These are phyloP conservation scores for Chloromyia formosa DNA, from an alignment of 2,888 invertebrate genomes.

Conservation along the genomic window DNA sequence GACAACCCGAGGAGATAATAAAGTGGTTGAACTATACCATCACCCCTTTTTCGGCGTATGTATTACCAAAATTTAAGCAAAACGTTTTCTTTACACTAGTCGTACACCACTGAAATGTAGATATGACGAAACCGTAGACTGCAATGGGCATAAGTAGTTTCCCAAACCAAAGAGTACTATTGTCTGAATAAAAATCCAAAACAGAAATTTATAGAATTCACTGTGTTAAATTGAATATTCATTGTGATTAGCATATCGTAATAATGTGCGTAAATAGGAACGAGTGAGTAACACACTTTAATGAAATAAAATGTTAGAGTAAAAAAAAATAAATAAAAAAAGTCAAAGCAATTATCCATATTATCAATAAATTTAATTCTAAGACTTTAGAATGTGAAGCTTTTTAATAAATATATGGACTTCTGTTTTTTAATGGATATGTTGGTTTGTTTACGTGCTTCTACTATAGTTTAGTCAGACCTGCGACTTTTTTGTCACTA, in stretches of 20 bases:
- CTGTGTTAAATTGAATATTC: not conserved
- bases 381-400: slow-evolving; percentile 26
- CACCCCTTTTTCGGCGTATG: not conserved
- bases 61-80: slow-evolving; percentile 4
- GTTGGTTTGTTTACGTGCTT: no score
- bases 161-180: not conserved
- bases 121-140: slow-evolving; percentile 1
- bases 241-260: slow-evolving; percentile 40
- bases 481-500: no score
- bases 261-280: not conserved
- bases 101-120: not conserved
- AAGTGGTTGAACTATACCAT: not conserved
- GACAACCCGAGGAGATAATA: not conserved
- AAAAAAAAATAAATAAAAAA: not conserved
- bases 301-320: not conserved
- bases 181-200: not conserved
- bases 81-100: slow-evolving; percentile 1
- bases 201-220: not conserved
- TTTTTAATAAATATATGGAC: slow-evolving; percentile 26
- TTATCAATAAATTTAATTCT: not conserved
- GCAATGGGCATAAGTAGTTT: not conserved
- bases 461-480: no score
- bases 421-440: slow-evolving; percentile 8
- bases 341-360: slow-evolving; percentile 22
- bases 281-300: slow-evolving; percentile 15